Evolutionary conservation across 2,888 invertebrate species (phyloP).

Genomic region (Geophilus truncorum): DNA sequence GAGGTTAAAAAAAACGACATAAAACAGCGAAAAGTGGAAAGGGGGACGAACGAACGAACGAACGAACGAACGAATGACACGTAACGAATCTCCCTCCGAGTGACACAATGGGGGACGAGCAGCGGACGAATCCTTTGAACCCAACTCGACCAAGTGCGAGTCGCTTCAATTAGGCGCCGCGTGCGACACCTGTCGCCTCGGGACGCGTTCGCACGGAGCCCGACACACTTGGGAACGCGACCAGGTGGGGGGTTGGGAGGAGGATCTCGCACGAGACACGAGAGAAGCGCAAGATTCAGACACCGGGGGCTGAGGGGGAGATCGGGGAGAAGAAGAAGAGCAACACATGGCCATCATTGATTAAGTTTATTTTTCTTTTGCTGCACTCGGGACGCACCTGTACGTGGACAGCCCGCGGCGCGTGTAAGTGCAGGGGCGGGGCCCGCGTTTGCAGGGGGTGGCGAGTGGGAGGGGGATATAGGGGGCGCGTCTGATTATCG

Average conservation of each 20-base stretch:
- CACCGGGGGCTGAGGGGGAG: too few species aligned
- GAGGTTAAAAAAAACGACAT: neutral
- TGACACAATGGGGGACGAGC: neutral
- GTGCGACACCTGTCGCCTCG: constrained; percentile 20
- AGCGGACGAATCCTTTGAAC: neutral
- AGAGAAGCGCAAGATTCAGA: too few species aligned
- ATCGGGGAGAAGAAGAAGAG: neutral
- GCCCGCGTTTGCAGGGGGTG: neutral
- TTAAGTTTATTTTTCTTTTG: neutral
- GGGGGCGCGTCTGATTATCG: constrained; percentile 4
- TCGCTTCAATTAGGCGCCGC: neutral
- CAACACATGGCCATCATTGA: constrained; percentile 4
- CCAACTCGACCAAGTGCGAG: neutral
- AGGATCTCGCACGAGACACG: neutral
- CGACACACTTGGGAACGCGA: constrained; percentile 12
- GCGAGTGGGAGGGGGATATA: neutral
- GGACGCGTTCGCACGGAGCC: constrained; percentile 6
- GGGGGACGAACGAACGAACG: neutral
- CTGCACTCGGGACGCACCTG: neutral
- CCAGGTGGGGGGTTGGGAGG: neutral
- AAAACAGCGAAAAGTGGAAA: neutral
- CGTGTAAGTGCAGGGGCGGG: neutral
- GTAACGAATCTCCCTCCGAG: neutral
- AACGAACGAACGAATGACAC: neutral
- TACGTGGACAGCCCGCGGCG: neutral